A percentile compares a stretch with the other conserved stretches of the same genome.
Conservation (phyloP, 2,113 vertebrate species). For the Glaucidium brasilianum region DNA sequence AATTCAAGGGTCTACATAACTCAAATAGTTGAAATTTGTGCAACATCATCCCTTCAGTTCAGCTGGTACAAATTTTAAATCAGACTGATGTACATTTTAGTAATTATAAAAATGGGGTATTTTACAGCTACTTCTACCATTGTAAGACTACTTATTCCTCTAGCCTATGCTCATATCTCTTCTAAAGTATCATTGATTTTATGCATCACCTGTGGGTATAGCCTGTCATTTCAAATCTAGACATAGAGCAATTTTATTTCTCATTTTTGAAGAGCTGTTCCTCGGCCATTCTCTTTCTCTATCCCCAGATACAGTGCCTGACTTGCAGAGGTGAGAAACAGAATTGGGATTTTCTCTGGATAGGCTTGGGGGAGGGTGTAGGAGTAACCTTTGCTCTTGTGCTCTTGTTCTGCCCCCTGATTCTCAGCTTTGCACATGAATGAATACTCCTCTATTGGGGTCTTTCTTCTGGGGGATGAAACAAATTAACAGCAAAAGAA, state of each 20-base stretch:
- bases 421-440: conserved; percentile 33
- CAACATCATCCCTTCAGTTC: not conserved
- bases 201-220: not conserved
- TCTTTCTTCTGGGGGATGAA: conserved; percentile 28
- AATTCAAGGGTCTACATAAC: not conserved
- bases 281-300: not conserved
- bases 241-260: not conserved
- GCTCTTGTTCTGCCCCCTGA: not conserved
- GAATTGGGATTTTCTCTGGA: not conserved
- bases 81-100: not conserved
- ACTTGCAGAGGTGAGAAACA: conserved; percentile 21
- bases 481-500: conserved; percentile 7
- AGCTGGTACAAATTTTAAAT: not conserved
- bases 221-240: not conserved
- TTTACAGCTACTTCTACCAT: not conserved
- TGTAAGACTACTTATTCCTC: not conserved
- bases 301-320: not conserved
- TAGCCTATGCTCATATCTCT: not conserved
- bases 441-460: not conserved
- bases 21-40: not conserved
- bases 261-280: not conserved
- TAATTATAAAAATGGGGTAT: not conserved
- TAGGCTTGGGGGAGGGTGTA: not conserved
- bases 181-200: not conserved
- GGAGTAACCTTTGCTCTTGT: conserved; percentile 43